phyloP scores from a whole-genome alignment of 2,113 vertebrate species.

The Zosterops lateralis region DNA sequence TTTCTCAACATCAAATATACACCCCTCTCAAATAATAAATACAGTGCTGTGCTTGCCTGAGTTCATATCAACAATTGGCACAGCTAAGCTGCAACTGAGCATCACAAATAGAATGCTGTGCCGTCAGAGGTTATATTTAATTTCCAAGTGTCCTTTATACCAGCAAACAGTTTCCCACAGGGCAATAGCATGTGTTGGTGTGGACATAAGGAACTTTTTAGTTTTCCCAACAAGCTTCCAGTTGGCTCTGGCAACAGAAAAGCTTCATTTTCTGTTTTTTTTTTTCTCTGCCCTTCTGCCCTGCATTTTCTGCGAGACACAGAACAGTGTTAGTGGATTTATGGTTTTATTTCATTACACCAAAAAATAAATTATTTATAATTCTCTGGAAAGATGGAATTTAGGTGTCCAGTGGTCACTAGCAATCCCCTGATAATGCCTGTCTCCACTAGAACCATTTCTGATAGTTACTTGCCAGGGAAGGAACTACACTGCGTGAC shows the following conservation, averaged over 20 bases:
- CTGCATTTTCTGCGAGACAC: neutral
- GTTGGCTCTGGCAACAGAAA: neutral
- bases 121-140: neutral
- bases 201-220: conserved; percentile 15
- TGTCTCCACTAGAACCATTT: neutral
- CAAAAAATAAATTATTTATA: neutral
- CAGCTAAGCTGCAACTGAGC: neutral
- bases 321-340: neutral
- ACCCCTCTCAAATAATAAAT: conserved; percentile 29
- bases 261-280: neutral
- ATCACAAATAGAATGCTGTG: neutral
- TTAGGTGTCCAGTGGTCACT: neutral
- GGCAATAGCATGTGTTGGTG: neutral
- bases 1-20: conserved; percentile 23
- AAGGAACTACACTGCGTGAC: neutral
- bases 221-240: conserved; percentile 4
- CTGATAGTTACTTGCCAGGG: neutral
- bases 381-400: neutral
- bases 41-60: neutral
- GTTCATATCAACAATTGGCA: conserved; percentile 14
- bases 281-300: neutral
- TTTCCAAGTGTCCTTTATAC: neutral
- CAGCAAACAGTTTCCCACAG: conserved; percentile 45
- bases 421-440: neutral
- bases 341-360: neutral